These are phyloP conservation scores for Micromys minutus DNA, from an alignment of 2,113 vertebrate species.

Conservation along the genomic window DNA sequence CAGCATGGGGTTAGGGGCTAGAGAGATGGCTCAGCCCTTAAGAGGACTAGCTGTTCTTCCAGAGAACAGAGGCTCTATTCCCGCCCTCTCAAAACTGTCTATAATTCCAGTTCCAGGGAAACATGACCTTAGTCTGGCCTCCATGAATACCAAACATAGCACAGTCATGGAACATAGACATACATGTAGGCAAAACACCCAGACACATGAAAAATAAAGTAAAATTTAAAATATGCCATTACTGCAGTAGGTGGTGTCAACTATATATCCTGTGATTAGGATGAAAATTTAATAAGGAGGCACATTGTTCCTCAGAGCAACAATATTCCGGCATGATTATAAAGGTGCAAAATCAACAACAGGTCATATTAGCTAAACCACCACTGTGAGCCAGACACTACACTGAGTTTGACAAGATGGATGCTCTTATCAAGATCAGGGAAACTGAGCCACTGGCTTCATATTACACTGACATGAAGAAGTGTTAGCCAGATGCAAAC, in stretches of 20 bases:
- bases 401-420: not conserved
- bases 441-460: not conserved
- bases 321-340: not conserved
- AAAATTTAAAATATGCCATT: not conserved
- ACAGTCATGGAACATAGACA: not conserved
- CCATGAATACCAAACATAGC: not conserved
- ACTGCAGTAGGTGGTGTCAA: not conserved
- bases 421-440: not conserved
- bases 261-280: not conserved
- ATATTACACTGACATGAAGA: not conserved
- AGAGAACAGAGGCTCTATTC: not conserved
- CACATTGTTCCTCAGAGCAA: not conserved
- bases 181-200: no score
- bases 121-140: not conserved
- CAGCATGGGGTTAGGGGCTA: not conserved
- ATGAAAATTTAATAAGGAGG: not conserved
- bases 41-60: not conserved
- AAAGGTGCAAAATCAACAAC: not conserved
- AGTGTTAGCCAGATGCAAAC: not conserved
- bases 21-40: not conserved
- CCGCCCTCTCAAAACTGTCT: not conserved
- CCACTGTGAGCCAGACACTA: not conserved
- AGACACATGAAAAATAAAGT: not conserved
- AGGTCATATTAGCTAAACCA: not conserved
- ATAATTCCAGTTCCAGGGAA: not conserved